phyloP scores from a whole-genome alignment of 2,797 vertebrate genomes.

The Gadopsis marmoratus region DNA sequence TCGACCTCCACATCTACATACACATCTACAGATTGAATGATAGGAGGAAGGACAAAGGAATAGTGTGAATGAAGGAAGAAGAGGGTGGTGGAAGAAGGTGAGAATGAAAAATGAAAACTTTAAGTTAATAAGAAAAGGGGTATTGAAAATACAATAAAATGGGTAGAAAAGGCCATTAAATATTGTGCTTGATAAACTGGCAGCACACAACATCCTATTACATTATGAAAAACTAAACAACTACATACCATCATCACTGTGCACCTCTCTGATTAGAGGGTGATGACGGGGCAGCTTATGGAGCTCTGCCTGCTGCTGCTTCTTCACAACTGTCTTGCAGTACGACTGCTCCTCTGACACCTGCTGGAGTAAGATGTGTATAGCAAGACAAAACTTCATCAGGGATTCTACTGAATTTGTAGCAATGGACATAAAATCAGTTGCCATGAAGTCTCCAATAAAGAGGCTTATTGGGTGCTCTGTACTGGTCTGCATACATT shows the following conservation, averaged over 20 bases:
- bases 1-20: slow-evolving; percentile 86
- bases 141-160: background rate
- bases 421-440: background rate
- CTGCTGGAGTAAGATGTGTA: slow-evolving; percentile 75
- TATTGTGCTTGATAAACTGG: background rate
- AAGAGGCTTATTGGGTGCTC: slow-evolving; percentile 28
- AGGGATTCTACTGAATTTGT: background rate
- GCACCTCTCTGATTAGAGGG: slow-evolving; percentile 90
- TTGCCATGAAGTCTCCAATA: background rate
- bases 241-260: slow-evolving; percentile 91
- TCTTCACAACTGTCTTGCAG: slow-evolving; percentile 89
- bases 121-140: background rate
- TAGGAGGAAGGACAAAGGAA: background rate
- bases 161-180: background rate
- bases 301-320: slow-evolving; percentile 84
- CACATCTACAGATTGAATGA: slow-evolving; percentile 79
- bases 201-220: background rate
- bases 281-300: slow-evolving; percentile 92
- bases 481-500: slow-evolving; percentile 50
- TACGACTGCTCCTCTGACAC: slow-evolving; percentile 88
- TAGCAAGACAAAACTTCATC: slow-evolving; percentile 23
- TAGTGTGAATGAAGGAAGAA: background rate
- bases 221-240: background rate
- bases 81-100: background rate
- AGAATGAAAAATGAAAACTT: background rate